phyloP scores from a whole-genome alignment of 2,113 vertebrate species.

The Myanophis thanlyinensis region DNA sequence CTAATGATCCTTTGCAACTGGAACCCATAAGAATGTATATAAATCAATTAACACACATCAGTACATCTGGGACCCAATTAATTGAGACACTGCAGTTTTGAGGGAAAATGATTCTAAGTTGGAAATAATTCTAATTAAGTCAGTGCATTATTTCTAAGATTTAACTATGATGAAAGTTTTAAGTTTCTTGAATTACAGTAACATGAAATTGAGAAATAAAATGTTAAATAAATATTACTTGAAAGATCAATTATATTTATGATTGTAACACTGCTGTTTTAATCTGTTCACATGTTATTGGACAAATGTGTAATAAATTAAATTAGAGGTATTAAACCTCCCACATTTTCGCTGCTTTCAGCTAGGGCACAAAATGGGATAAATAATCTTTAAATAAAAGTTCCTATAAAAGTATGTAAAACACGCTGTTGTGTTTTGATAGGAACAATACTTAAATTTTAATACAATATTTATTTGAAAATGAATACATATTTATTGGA shows the following conservation, averaged over 20 bases:
- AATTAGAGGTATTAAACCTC: conserved; percentile 69
- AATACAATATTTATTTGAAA: conserved; percentile 40
- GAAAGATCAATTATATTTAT: conserved; percentile 57
- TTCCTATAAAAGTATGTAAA: conserved; percentile 61
- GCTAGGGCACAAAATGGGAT: conserved; percentile 55
- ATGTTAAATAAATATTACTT: conserved; percentile 54
- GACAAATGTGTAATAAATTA: conserved; percentile 65
- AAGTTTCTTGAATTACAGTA: conserved; percentile 41
- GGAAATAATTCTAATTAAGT: conserved; percentile 49
- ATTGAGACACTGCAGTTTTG: conserved; percentile 56
- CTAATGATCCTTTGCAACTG: conserved; percentile 64
- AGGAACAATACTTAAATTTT: conserved; percentile 31
- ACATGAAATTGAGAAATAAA: conserved; percentile 53
- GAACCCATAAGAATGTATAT: conserved; percentile 52
- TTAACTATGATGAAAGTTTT: conserved; percentile 38
- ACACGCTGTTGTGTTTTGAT: conserved; percentile 21
- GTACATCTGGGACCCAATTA: conserved; percentile 58
- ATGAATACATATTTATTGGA: conserved; percentile 25
- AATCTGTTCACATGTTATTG: conserved; percentile 61
- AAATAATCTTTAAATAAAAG: conserved; percentile 57
- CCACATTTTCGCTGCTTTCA: conserved; percentile 61
- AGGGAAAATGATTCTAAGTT: conserved; percentile 41
- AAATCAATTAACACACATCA: conserved; percentile 64
- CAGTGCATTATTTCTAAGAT: conserved; percentile 54
- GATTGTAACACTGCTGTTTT: conserved; percentile 59